These are phyloP conservation scores for Podarcis lilfordi DNA, from an alignment of 2,797 vertebrate genomes.

Conservation along the genomic window DNA sequence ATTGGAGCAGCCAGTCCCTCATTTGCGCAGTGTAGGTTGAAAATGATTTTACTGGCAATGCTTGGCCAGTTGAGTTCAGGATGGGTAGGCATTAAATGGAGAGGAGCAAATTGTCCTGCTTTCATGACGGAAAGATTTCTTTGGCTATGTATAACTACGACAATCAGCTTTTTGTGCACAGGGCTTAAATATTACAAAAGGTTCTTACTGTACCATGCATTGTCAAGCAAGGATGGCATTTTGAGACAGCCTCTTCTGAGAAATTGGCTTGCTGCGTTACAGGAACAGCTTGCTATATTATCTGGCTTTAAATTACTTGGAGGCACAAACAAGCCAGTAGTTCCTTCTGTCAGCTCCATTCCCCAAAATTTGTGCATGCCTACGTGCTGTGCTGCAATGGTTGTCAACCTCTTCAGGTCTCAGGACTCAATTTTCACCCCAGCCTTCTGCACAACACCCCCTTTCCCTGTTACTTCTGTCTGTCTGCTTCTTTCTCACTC, in stretches of 20 bases:
- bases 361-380: no score
- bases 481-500: background rate
- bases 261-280: conserved; percentile 46
- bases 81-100: conserved; percentile 50
- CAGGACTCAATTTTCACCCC: no score
- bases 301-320: background rate
- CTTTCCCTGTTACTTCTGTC: background rate
- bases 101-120: conserved; percentile 12
- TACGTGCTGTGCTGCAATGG: no score
- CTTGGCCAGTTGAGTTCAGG: background rate
- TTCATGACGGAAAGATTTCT: conserved; percentile 11
- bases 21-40: background rate
- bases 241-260: conserved; percentile 55
- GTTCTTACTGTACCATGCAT: conserved; percentile 45
- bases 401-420: background rate
- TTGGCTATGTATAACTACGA: conserved; percentile 19
- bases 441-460: background rate
- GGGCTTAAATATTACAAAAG: conserved; percentile 5
- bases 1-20: no score
- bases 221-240: conserved; percentile 42
- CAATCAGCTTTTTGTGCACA: conserved; percentile 3
- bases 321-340: background rate
- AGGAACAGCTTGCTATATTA: conserved; percentile 32
- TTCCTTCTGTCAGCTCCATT: background rate
- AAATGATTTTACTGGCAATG: background rate